These are phyloP conservation scores for Muscicapa striata DNA, from an alignment of 2,797 vertebrate genomes.

Conservation along the genomic window DNA sequence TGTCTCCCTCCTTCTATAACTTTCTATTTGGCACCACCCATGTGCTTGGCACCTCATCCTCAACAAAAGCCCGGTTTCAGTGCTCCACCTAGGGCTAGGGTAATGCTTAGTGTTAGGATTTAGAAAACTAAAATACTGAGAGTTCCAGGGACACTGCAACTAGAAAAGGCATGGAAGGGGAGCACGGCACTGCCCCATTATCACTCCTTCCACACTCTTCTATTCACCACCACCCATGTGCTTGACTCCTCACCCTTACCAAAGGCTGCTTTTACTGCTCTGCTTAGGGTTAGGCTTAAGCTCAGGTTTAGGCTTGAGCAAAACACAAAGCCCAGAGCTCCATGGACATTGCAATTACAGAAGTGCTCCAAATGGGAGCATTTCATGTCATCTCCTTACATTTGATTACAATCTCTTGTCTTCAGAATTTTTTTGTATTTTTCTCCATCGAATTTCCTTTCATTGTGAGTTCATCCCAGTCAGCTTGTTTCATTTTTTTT, in stretches of 20 bases:
- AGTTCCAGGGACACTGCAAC: neutral
- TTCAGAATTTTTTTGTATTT: neutral
- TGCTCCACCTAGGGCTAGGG: neutral
- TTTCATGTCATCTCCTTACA: neutral
- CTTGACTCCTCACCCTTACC: neutral
- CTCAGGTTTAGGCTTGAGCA: neutral
- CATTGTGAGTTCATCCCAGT: neutral
- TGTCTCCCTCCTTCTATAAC: neutral
- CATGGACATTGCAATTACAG: neutral
- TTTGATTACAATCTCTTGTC: neutral
- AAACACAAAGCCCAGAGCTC: neutral
- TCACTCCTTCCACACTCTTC: no score
- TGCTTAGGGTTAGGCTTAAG: neutral
- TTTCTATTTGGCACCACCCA: neutral
- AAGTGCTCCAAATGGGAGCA: neutral
- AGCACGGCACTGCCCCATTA: neutral
- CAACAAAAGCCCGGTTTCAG: neutral
- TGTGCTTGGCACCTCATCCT: neutral
- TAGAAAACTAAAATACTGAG: neutral
- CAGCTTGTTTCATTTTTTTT: neutral
- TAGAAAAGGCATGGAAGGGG: neutral
- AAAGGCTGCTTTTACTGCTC: neutral
- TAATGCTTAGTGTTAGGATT: neutral
- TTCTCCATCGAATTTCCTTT: neutral
- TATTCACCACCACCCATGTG: neutral